Conservation (phyloP, 1,140 invertebrate genomes). For the Tetraneura akinire region DNA sequence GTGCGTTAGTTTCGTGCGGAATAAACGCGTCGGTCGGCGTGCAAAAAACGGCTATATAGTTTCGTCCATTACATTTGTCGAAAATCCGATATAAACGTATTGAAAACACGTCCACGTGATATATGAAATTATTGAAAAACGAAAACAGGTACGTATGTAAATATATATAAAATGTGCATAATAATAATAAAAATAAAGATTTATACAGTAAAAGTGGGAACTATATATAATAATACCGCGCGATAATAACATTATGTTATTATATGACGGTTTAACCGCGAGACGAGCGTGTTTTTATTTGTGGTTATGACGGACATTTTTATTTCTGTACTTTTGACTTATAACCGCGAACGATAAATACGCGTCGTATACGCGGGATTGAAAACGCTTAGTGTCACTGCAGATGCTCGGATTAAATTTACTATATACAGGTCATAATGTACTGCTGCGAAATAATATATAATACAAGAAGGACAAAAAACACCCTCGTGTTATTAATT, state of each 20-base stretch:
- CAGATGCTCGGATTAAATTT: slow-evolving; percentile 45
- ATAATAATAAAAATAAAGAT: too few relatives aligned
- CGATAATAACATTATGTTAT: too few relatives aligned
- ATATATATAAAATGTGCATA: too few relatives aligned
- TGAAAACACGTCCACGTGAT: too few relatives aligned
- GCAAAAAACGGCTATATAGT: background rate
- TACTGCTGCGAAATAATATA: background rate
- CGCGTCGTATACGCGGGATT: slow-evolving; percentile 45
- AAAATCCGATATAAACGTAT: too few relatives aligned
- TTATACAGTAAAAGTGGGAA: too few relatives aligned
- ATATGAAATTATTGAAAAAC: background rate
- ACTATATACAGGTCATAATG: background rate
- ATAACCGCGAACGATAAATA: slow-evolving; percentile 14
- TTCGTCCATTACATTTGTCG: too few relatives aligned
- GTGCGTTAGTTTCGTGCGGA: slow-evolving; percentile 9
- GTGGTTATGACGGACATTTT: too few relatives aligned
- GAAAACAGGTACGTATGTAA: too few relatives aligned
- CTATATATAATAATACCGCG: background rate
- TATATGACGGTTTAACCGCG: too few relatives aligned
- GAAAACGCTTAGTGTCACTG: slow-evolving; percentile 47
- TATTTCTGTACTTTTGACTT: slow-evolving; percentile 16
- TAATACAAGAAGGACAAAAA: slow-evolving; percentile 49
- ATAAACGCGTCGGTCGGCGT: background rate
- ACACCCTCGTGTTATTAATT: slow-evolving; percentile 43
- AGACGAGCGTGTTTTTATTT: too few relatives aligned